Percentiles rank a stretch among this genome's conserved stretches.
Evolutionary conservation across 2,888 invertebrate genomes (phyloP).

Genomic region (Uloborus plumipes): DNA sequence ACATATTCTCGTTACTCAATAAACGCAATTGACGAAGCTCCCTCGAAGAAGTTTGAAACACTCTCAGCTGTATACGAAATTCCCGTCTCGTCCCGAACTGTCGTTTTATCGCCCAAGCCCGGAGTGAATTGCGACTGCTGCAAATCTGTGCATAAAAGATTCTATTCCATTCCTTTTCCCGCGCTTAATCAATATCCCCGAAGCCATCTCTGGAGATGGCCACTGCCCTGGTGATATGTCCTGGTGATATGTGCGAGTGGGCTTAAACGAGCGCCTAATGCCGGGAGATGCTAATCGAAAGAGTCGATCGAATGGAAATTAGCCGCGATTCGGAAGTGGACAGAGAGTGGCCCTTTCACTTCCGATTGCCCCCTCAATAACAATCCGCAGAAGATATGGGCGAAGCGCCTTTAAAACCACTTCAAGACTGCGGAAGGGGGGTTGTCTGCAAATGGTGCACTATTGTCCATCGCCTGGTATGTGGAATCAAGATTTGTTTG

Average conservation of each 20-base stretch:
- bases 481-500: no score
- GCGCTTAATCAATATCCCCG: no score
- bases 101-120: neutral
- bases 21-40: no score
- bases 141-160: neutral
- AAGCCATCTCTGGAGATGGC: conserved; percentile 10
- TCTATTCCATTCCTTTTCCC: neutral
- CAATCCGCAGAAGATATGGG: conserved; percentile 38
- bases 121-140: neutral
- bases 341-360: conserved; percentile 46
- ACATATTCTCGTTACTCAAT: no score
- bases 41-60: no score
- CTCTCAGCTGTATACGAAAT: no score
- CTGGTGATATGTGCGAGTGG: neutral
- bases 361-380: conserved; percentile 48
- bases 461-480: no score
- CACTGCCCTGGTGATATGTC: conserved; percentile 19
- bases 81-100: no score
- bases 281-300: conserved; percentile 43
- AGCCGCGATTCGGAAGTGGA: conserved; percentile 50
- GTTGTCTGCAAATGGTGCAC: conserved; percentile 6
- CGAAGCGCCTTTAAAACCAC: conserved; percentile 46
- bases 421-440: conserved; percentile 6
- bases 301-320: conserved; percentile 46
- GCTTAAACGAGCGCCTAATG: conserved; percentile 23